These are phyloP conservation scores for Lutjanus argentimaculatus DNA, from an alignment of 2,797 vertebrate species.

Conservation along the genomic window DNA sequence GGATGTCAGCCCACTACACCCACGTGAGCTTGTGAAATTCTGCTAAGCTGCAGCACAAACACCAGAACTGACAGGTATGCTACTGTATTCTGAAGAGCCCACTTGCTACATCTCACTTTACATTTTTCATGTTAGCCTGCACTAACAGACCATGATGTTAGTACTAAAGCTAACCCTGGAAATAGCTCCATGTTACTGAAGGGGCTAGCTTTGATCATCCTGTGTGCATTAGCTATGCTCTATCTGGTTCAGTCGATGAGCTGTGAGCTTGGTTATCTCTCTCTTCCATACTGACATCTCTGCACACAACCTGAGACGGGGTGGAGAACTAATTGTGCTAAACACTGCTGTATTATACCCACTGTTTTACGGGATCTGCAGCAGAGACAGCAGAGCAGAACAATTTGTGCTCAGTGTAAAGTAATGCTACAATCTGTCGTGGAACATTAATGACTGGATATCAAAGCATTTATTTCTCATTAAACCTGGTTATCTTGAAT, in stretches of 20 bases:
- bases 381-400: conserved; percentile 24
- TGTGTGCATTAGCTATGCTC: conserved; percentile 57
- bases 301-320: conserved; percentile 42
- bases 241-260: conserved; percentile 39
- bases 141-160: conserved; percentile 46
- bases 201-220: conserved; percentile 61
- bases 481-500: conserved; percentile 23
- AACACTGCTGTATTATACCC: conserved; percentile 40
- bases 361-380: conserved; percentile 31
- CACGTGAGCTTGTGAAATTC: conserved; percentile 28
- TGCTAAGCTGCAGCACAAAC: conserved; percentile 23
- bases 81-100: conserved; percentile 15
- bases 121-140: conserved; percentile 19
- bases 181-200: conserved; percentile 53
- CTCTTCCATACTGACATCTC: conserved; percentile 45
- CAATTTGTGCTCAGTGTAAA: conserved; percentile 32
- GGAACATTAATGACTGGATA: conserved; percentile 15
- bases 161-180: conserved; percentile 41
- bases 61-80: conserved; percentile 30
- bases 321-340: conserved; percentile 49
- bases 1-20: conserved; percentile 19
- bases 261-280: conserved; percentile 58
- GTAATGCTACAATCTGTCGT: conserved; percentile 6
- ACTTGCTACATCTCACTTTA: conserved; percentile 33
- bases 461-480: conserved; percentile 22